Percentiles rank a stretch among this genome's conserved stretches.
Evolutionary conservation across 23 tunicate species (phyloP).

Genomic region (Corella eumyota): DNA sequence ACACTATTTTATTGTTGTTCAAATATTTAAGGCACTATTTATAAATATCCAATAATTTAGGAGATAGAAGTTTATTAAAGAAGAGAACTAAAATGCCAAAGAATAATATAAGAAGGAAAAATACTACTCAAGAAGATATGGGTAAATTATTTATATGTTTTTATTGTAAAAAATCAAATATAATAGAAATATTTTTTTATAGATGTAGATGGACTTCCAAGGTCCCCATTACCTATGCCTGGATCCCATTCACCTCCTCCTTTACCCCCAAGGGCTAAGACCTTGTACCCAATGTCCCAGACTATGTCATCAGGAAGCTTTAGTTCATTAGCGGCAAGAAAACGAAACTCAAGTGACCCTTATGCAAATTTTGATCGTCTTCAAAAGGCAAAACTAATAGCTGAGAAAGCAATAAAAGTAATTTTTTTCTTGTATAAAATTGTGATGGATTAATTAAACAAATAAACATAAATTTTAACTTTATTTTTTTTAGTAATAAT

Average conservation of each 20-base stretch:
- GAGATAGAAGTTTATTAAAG: constrained; percentile 5
- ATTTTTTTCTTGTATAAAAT: background rate
- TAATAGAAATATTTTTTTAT: too few species aligned
- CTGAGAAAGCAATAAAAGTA: constrained; percentile 86
- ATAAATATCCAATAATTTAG: background rate
- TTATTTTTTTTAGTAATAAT: background rate
- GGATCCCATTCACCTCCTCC: constrained; percentile 24
- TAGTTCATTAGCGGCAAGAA: constrained; percentile 7
- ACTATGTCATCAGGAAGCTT: constrained; percentile 4
- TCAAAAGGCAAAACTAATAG: constrained; percentile 57
- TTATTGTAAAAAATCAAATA: too few species aligned
- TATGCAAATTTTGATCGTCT: constrained; percentile 79
- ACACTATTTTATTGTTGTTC: too few species aligned
- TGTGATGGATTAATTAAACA: too few species aligned
- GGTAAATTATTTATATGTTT: too few species aligned
- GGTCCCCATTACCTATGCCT: too few species aligned
- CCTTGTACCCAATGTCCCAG: constrained; percentile 34
- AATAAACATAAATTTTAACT: too few species aligned
- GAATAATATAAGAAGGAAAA: constrained; percentile 5
- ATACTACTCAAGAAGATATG: background rate
- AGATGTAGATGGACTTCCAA: too few species aligned
- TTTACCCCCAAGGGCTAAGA: constrained; percentile 62
- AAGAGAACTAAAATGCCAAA: constrained; percentile 10
- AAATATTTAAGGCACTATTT: too few species aligned
- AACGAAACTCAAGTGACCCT: constrained; percentile 49